Evolutionary conservation across 2,888 invertebrate genomes (phyloP).

Genomic region (Drosophila phalerata): DNA sequence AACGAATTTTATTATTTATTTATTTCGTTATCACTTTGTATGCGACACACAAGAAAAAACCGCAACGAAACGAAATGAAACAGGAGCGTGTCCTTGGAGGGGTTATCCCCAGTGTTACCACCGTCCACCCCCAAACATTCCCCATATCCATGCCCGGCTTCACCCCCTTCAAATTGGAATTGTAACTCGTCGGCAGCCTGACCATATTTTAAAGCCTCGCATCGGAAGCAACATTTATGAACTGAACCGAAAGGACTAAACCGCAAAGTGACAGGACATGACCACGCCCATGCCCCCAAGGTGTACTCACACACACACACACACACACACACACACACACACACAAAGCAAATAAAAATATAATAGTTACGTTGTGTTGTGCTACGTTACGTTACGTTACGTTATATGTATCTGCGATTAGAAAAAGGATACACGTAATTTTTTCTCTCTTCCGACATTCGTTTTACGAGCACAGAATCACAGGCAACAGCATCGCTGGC

Average conservation of each 20-base stretch:
- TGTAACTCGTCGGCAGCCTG: slow-evolving; percentile 31
- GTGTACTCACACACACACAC: slow-evolving; percentile 20
- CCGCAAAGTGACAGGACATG: slow-evolving; percentile 62
- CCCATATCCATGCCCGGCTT: not conserved
- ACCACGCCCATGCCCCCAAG: slow-evolving; percentile 35
- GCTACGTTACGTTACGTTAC: slow-evolving; percentile 41
- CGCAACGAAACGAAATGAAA: slow-evolving; percentile 41
- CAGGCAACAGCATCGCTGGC: slow-evolving; percentile 8
- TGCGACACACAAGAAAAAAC: slow-evolving; percentile 62
- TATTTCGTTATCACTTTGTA: slow-evolving; percentile 79
- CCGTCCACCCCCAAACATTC: too few species aligned
- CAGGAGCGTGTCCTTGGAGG: slow-evolving; percentile 9
- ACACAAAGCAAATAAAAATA: slow-evolving; percentile 68
- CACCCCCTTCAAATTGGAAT: slow-evolving; percentile 18
- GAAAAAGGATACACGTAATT: slow-evolving; percentile 81
- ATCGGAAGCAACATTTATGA: slow-evolving; percentile 65
- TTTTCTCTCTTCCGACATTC: slow-evolving; percentile 60
- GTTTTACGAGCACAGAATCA: slow-evolving; percentile 61
- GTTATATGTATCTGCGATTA: slow-evolving; percentile 66
- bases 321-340: slow-evolving; percentile 8
- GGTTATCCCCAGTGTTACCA: not conserved
- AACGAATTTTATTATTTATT: slow-evolving; percentile 78
- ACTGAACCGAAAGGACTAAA: slow-evolving; percentile 60
- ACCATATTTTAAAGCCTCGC: slow-evolving; percentile 37
- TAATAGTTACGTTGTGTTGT: slow-evolving; percentile 61